Conservation (phyloP, 2,797 vertebrate species). For the Parauchenoglanis punctatus region DNA sequence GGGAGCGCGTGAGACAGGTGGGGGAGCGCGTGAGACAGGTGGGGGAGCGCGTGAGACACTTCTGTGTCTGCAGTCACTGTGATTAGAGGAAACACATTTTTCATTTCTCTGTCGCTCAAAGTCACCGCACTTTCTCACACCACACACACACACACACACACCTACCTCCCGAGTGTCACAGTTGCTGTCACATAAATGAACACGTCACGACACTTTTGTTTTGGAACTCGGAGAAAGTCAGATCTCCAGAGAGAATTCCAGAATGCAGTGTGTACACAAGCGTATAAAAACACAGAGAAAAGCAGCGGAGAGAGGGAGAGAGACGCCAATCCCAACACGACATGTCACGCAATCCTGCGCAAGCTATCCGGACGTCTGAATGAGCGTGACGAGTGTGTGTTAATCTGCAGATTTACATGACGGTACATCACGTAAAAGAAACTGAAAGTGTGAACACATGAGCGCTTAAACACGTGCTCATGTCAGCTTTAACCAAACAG, state of each 20-base stretch:
- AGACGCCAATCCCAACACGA: neutral
- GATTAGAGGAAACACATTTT: neutral
- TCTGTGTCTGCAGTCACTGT: neutral
- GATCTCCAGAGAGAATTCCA: neutral
- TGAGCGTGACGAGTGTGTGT: neutral
- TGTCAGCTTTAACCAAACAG: too few relatives aligned
- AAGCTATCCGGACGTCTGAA: too few relatives aligned
- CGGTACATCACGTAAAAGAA: neutral
- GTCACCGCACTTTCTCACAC: neutral
- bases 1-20: too few relatives aligned
- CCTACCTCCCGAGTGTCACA: neutral
- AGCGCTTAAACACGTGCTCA: too few relatives aligned
- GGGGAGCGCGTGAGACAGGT: neutral
- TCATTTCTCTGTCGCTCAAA: neutral
- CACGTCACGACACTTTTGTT: neutral
- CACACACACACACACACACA: conserved; percentile 1
- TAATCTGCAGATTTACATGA: neutral
- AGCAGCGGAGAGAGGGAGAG: neutral
- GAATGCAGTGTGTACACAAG: neutral
- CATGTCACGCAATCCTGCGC: neutral
- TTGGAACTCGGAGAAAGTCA: neutral
- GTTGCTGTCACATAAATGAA: conserved; percentile 11
- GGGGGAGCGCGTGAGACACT: neutral
- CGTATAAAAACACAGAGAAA: neutral
- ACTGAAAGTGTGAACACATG: too few relatives aligned